Evolutionary conservation across 2,797 vertebrate genomes (phyloP).

Genomic region (Helicolenus hilgendorfi): DNA sequence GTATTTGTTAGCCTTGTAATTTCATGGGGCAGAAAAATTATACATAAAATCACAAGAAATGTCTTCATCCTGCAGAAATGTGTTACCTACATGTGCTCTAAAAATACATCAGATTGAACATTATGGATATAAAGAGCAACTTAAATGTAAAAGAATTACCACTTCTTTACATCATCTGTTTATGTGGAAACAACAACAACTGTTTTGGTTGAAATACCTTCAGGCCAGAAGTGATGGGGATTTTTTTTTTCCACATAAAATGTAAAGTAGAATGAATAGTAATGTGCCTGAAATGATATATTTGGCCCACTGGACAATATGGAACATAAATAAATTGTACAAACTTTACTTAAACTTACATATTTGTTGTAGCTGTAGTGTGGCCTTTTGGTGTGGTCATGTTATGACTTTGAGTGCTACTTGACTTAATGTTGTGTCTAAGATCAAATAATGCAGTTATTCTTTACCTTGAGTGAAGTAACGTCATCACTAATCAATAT

Average conservation of each 20-base stretch:
- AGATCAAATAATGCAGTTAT: background rate
- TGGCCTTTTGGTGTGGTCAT: background rate
- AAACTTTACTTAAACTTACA: background rate
- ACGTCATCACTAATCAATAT: background rate
- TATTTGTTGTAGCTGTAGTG: background rate
- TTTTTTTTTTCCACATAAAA: slow-evolving; percentile 31
- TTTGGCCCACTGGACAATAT: background rate
- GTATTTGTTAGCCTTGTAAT: background rate
- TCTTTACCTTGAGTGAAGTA: background rate
- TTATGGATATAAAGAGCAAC: background rate
- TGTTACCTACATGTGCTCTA: background rate
- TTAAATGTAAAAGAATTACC: background rate
- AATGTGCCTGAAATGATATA: background rate
- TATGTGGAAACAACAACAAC: background rate
- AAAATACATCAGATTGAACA: background rate
- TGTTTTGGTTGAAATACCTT: background rate
- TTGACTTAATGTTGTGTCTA: background rate
- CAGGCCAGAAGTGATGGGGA: background rate
- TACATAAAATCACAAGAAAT: background rate
- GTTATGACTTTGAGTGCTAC: background rate
- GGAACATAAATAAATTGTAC: background rate
- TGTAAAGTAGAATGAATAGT: background rate
- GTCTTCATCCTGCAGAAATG: background rate
- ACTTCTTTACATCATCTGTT: background rate
- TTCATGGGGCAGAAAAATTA: background rate